Percentiles rank a stretch among this genome's conserved stretches.
These are phyloP conservation scores for Calosoma granatense DNA, from an alignment of 1,140 invertebrate genomes.

Conservation along the genomic window DNA sequence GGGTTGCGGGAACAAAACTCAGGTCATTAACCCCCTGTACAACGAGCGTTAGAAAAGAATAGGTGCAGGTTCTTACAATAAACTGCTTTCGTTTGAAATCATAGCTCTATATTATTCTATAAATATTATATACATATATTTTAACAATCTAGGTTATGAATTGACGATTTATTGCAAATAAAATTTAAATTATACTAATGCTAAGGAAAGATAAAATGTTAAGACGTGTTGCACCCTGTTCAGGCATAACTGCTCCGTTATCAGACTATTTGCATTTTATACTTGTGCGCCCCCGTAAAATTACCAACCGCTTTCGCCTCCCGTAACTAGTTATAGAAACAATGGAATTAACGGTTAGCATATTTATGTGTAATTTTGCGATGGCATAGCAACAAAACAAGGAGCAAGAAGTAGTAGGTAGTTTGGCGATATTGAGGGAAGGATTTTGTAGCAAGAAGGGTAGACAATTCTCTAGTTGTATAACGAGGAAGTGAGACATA, in stretches of 20 bases:
- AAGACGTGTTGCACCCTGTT: background rate
- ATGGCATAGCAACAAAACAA: constrained; percentile 15
- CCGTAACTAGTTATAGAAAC: constrained; percentile 13
- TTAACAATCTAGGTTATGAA: too few species aligned
- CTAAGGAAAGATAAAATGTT: too few species aligned
- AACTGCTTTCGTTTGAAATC: too few species aligned
- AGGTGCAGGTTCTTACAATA: too few species aligned
- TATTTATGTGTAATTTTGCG: constrained; percentile 21
- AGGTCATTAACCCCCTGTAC: too few species aligned
- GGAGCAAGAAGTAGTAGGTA: background rate
- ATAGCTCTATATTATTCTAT: too few species aligned
- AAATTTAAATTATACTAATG: too few species aligned
- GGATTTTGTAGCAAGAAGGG: background rate
- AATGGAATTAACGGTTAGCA: constrained; percentile 18
- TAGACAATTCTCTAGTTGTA: background rate
- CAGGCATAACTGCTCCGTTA: background rate
- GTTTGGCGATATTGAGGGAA: background rate
- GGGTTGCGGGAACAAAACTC: too few species aligned
- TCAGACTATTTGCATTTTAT: constrained; percentile 1
- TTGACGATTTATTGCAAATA: too few species aligned
- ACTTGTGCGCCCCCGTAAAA: background rate
- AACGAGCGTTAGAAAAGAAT: too few species aligned
- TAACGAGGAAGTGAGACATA: constrained; percentile 1
- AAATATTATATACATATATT: too few species aligned
- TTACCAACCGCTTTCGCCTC: background rate